A percentile compares a stretch with the other conserved stretches of the same genome.
Conservation (phyloP, 2,113 vertebrate genomes). For the Sorex fumeus region DNA sequence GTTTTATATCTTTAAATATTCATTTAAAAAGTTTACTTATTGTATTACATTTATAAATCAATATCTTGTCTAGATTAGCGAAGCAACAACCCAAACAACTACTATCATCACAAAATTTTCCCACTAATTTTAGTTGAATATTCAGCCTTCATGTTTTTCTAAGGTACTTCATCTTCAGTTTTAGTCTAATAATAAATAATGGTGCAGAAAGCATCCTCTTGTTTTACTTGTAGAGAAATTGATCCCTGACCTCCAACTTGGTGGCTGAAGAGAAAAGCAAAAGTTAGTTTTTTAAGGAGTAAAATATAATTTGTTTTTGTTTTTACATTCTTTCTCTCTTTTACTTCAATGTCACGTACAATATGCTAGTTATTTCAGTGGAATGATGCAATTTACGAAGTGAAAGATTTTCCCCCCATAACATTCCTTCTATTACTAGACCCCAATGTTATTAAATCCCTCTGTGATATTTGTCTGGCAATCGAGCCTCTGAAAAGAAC, state of each 20-base stretch:
- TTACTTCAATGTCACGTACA: conserved; percentile 7
- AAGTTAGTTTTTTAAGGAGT: neutral
- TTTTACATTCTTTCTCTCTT: conserved; percentile 27
- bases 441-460: conserved; percentile 70
- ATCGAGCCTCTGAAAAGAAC: conserved; percentile 49
- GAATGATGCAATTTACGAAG: conserved; percentile 46
- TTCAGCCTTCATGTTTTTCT: neutral
- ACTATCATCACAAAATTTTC: neutral
- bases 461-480: conserved; percentile 55
- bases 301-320: conserved; percentile 36
- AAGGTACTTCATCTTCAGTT: neutral
- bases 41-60: neutral
- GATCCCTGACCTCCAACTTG: too few relatives aligned
- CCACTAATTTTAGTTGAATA: conserved; percentile 1
- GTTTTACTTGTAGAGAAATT: too few relatives aligned
- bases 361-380: conserved; percentile 37
- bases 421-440: conserved; percentile 59
- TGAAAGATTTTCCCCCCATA: conserved; percentile 47
- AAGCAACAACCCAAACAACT: neutral
- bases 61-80: too few relatives aligned
- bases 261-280: neutral
- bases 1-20: neutral
- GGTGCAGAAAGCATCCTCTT: neutral
- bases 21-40: neutral
- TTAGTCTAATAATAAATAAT: neutral